Base-by-base conservation (phyloP, 2,888 invertebrate genomes). In the Antheraea assamensis region DNA sequence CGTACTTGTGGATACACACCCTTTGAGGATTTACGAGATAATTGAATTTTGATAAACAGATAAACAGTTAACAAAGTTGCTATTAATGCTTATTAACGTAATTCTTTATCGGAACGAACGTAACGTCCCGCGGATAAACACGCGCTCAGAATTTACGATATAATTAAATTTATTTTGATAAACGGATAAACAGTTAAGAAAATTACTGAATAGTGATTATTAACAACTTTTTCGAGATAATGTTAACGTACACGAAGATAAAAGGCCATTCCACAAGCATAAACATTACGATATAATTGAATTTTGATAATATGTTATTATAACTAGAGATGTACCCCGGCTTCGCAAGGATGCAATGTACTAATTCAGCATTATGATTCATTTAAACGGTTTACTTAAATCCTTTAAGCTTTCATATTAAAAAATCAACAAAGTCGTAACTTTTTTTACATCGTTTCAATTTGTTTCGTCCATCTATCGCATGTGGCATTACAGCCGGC, bases 131-230 rank as follows among this genome's bases (percentile, higher is more conserved):
- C 7, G 10, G 17, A 17, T 21, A 52, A 52, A 52, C 5, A 21
- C 21, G 1, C 52, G 17, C 21, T 13, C 52, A 21, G 0, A 19
- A 52, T 52, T 42, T 42, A 42, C 42, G 42, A 42, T 52, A 21
- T 52, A 21, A 52, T 49, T 15, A 13, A 35, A 49, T 3, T n/a
- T 55, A 7, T 49, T n/a, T 55, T 21, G 55, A 21, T 55, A 55
- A 21, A 55, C 4, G n/a, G 19, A 4, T 21, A 21, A 7, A n/a
- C 55, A 55, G n/a, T 21, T 21, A n/a, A 4, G 7, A 55, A 55
- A 55, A n/a, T 21, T 55, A n/a, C 55, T n/a, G n/a, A 55, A n/a
- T 55, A 55, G n/a, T 55, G n/a, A n/a, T 55, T 55, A 55, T n/a
- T n/a, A 55, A 5, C 0, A 5, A 55, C 21, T 55, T 55, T 55